These are phyloP conservation scores for Rhagologus leucostigma DNA, from an alignment of 2,113 vertebrate species.

Conservation along the genomic window DNA sequence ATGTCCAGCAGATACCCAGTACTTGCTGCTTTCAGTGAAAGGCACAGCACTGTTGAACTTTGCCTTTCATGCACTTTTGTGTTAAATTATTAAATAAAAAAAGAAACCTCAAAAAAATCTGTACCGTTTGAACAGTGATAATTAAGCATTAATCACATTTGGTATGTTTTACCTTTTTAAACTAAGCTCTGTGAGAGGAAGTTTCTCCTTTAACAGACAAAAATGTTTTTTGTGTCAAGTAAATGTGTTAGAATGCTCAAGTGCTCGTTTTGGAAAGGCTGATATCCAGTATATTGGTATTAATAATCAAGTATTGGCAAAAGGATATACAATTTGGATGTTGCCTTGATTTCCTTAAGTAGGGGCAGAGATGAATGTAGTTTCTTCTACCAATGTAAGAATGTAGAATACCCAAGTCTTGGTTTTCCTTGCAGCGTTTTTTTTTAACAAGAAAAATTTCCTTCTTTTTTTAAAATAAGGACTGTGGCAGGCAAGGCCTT, in stretches of 20 bases:
- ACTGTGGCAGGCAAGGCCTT: not conserved
- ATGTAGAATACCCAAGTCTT: too few species aligned
- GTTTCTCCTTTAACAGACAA: not conserved
- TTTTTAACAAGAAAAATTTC: not conserved
- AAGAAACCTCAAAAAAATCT: not conserved
- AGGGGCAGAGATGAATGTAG: not conserved
- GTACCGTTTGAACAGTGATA: not conserved
- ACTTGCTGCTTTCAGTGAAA: not conserved
- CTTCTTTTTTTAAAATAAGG: not conserved
- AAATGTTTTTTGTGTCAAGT: not conserved
- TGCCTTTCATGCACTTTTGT: not conserved
- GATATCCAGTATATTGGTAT: not conserved
- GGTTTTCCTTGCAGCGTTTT: not conserved
- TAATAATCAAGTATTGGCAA: not conserved
- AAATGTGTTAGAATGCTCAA: not conserved
- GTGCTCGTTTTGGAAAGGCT: not conserved
- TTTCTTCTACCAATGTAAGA: not conserved
- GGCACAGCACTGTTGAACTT: not conserved
- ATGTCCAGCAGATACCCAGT: not conserved
- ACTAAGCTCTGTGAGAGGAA: not conserved
- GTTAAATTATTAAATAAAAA: not conserved
- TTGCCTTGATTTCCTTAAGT: not conserved
- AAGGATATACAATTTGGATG: not conserved
- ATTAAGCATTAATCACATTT: not conserved
- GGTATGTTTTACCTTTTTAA: not conserved